Conservation (phyloP, 2,888 invertebrate genomes). For the Hesperia comma region DNA sequence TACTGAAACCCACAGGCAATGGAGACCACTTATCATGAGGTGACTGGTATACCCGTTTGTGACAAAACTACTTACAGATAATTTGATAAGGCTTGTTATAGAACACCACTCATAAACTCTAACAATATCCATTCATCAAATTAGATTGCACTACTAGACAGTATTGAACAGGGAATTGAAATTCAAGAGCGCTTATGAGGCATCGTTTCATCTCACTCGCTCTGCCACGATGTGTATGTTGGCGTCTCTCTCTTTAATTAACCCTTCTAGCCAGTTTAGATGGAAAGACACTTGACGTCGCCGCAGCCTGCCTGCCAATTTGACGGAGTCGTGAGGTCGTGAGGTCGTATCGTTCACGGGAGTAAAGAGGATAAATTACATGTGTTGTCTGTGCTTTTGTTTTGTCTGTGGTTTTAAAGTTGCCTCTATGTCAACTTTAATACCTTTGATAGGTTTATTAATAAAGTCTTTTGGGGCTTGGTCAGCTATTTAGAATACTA, state of each 20-base stretch:
- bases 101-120: conserved; percentile 3
- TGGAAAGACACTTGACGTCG: conserved; percentile 69
- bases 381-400: background rate
- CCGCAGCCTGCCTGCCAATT: conserved; percentile 67
- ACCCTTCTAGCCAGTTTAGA: conserved; percentile 62
- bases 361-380: conserved; percentile 28
- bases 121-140: conserved; percentile 29
- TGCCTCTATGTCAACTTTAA: too few species aligned
- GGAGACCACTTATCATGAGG: too few species aligned
- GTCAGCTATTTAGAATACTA: too few species aligned
- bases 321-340: conserved; percentile 60
- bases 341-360: conserved; percentile 53
- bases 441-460: too few species aligned
- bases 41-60: too few species aligned
- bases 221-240: conserved; percentile 29
- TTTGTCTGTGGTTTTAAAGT: background rate
- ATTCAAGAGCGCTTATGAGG: conserved; percentile 32
- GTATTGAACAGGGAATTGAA: conserved; percentile 35
- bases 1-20: too few species aligned
- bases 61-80: background rate
- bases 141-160: conserved; percentile 26
- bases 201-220: conserved; percentile 41
- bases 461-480: too few species aligned
- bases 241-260: conserved; percentile 58
- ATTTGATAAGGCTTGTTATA: background rate